These are phyloP conservation scores for Luidia sarsii DNA, from an alignment of 53 echinoderm and acorn worm genomes.

Conservation along the genomic window DNA sequence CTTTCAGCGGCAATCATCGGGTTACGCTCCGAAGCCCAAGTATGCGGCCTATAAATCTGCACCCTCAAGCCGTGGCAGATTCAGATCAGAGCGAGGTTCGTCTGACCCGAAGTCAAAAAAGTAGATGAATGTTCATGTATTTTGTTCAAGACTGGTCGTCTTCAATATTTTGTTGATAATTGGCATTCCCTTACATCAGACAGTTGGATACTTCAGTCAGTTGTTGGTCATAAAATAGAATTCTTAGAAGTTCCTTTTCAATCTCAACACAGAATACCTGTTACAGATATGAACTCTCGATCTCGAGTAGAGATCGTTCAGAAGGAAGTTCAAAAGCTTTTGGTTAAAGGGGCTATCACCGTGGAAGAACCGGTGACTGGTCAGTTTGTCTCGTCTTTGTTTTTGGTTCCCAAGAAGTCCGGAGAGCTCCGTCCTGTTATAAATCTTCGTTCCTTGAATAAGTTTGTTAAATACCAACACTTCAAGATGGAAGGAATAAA, in stretches of 20 bases:
- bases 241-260: background rate
- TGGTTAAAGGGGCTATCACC: background rate
- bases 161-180: background rate
- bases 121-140: background rate
- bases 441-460: constrained; percentile 56
- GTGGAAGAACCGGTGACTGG: background rate
- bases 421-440: constrained; percentile 48
- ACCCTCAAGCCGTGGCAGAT: background rate
- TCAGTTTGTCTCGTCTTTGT: constrained; percentile 51
- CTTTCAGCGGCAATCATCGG: background rate
- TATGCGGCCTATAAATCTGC: constrained; percentile 2
- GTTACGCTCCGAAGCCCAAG: background rate
- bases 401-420: constrained; percentile 59
- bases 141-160: background rate
- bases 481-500: constrained; percentile 56
- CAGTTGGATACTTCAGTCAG: background rate
- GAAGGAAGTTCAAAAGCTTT: background rate
- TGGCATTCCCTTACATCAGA: background rate
- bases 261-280: background rate
- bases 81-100: background rate
- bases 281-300: background rate
- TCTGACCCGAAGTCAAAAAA: constrained; percentile 7
- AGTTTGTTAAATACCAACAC: constrained; percentile 48
- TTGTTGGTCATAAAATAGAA: background rate
- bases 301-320: background rate